Conservation (phyloP, 2,888 invertebrate species). For the Chesias legatella region DNA sequence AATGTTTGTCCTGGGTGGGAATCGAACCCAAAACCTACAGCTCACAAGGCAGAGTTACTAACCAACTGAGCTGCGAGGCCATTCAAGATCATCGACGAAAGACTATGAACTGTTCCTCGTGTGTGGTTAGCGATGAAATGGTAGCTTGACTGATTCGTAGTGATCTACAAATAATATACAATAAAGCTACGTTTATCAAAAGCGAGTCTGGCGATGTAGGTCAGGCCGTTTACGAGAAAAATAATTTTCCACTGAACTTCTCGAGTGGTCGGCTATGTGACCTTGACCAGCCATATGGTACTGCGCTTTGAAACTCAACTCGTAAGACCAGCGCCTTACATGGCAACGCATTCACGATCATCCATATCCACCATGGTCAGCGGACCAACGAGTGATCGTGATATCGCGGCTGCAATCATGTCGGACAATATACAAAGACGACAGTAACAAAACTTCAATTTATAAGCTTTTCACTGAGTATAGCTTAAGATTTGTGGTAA, state of each 20-base stretch:
- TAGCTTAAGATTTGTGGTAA: no score
- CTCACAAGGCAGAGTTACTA: no score
- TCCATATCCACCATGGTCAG: conserved; percentile 25
- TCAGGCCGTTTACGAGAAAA: conserved; percentile 40
- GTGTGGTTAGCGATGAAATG: neutral
- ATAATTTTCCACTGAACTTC: conserved; percentile 49
- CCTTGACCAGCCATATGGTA: conserved; percentile 68
- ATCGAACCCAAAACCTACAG: no score
- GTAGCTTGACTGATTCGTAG: conserved; percentile 1
- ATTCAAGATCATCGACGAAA: conserved; percentile 14
- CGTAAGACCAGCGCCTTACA: conserved; percentile 49
- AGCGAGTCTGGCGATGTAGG: conserved; percentile 40
- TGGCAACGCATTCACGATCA: conserved; percentile 47
- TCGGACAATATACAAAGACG: conserved; percentile 8
- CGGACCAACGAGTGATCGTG: conserved; percentile 10
- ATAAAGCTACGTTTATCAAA: conserved; percentile 25
- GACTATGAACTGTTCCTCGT: conserved; percentile 7
- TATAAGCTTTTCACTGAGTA: no score
- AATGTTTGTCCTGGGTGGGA: no score
- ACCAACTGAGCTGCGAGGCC: no score
- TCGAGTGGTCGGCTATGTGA: conserved; percentile 41
- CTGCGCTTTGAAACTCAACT: conserved; percentile 44
- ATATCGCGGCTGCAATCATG: conserved; percentile 20
- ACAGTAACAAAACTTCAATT: neutral
- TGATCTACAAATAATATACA: conserved; percentile 16